Evolutionary conservation across 2,888 invertebrate genomes (phyloP).

Genomic region (Parochlus steinenii): DNA sequence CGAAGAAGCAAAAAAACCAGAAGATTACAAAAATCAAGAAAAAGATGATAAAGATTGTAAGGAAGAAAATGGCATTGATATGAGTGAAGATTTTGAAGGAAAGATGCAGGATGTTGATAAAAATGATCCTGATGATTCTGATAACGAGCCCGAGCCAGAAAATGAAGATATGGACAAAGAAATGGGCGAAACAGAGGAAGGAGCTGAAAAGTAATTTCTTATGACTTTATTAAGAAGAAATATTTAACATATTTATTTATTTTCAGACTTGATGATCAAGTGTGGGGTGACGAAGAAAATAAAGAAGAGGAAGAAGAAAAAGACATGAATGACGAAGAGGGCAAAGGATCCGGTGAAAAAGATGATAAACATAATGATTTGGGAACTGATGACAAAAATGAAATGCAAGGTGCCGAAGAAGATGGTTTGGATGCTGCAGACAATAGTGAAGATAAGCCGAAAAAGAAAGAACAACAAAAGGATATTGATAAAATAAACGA

Average conservation of each 20-base stretch:
- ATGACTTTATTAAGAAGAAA: neutral
- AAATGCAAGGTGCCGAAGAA: slow-evolving; percentile 36
- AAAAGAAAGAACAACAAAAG: slow-evolving; percentile 39
- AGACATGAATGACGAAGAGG: slow-evolving; percentile 44
- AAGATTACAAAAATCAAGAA: slow-evolving; percentile 54
- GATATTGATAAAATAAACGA: slow-evolving; percentile 77
- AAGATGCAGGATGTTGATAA: slow-evolving; percentile 64
- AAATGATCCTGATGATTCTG: slow-evolving; percentile 36
- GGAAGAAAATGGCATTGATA: slow-evolving; percentile 85
- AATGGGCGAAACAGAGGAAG: slow-evolving; percentile 87
- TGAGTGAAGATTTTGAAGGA: slow-evolving; percentile 91
- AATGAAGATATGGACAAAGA: slow-evolving; percentile 81
- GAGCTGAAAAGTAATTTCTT: slow-evolving; percentile 52
- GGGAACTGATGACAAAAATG: slow-evolving; percentile 32
- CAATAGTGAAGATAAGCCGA: slow-evolving; percentile 16
- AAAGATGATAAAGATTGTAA: slow-evolving; percentile 58
- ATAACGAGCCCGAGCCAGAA: slow-evolving; percentile 44
- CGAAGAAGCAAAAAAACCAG: slow-evolving; percentile 68
- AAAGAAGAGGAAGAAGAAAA: slow-evolving; percentile 39
- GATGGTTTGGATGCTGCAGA: slow-evolving; percentile 27
- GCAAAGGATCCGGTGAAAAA: slow-evolving; percentile 62
- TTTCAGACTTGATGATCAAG: slow-evolving; percentile 49
- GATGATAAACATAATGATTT: slow-evolving; percentile 36
- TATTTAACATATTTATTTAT: slow-evolving; percentile 11
- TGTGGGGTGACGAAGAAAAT: slow-evolving; percentile 72